Evolutionary conservation across 1,140 invertebrate genomes (phyloP), one percentile per base, ranked within the genome.

Genomic region (Nebria ingens): DNA sequence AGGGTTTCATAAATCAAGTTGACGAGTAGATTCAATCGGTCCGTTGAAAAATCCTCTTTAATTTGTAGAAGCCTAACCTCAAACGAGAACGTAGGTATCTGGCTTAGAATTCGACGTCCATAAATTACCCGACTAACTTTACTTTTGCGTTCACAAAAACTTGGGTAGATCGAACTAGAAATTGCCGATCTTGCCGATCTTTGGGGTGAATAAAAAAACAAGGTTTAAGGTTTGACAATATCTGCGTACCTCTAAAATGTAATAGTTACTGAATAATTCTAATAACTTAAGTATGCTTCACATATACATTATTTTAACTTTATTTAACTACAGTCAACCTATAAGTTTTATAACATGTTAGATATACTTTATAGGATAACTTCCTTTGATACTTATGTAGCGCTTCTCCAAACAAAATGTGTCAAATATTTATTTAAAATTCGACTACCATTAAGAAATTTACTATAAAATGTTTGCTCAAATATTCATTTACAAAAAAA

Each of bases 11-110:
- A 66, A 66, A 65, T 66, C 65, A 65, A 58, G 19, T 56, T 58
- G 58, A 62, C 55, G 60, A 62, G 60, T 66, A 59, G 59, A 64
- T 66, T 66, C 65, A 66, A 66, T 66, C 60, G 65, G 58, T 64
- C 56, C 63, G 61, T 59, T 66, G 65, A 66, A 66, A 66, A 66
- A 66, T 66, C 62, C 63, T 64, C 63, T 66, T 66, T 63, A 66
- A 65, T 66, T 66, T 65, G 62, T 60, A 64, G 61, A 56, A 59
- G 57, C 61, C 61, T 64, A 65, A 63, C 62, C 63, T 65, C 59
- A 61, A 59, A 54, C 60, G 51, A 61, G 57, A 58, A 23, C 57
- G 54, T 53, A 55, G 49, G 21, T 45, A 17, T 45, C 15, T 20
- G 55, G 51, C 45, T 56, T 54, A 50, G 58, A 52, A 54, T 59